Percentiles rank a stretch among this genome's conserved stretches.
These are phyloP conservation scores for Tillus elongatus DNA, from an alignment of 2,888 invertebrate genomes.

Conservation along the genomic window DNA sequence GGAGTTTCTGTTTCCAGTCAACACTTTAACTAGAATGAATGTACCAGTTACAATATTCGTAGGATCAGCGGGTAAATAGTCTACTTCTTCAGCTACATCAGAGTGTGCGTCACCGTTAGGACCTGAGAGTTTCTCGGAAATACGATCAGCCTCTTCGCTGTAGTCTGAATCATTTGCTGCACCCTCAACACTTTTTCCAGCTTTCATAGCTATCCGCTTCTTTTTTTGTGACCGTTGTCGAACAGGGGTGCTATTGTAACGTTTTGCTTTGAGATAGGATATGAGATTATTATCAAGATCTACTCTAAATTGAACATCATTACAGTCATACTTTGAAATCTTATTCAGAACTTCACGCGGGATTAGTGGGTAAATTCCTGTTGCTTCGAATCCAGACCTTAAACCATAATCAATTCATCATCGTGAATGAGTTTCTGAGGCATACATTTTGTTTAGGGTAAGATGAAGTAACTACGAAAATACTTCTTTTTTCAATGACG, in stretches of 20 bases:
- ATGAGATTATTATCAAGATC: constrained; percentile 14
- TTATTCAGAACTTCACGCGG: constrained; percentile 1
- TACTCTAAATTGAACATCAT: not conserved
- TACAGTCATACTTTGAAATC: not conserved
- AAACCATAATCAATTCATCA: not conserved
- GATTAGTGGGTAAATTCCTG: constrained; percentile 2
- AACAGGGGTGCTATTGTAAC: constrained; percentile 16
- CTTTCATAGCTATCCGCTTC: constrained; percentile 13
- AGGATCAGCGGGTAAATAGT: constrained; percentile 15
- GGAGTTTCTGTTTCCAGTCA: constrained; percentile 12
- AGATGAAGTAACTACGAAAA: not conserved
- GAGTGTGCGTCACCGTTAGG: constrained; percentile 13
- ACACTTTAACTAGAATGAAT: constrained; percentile 16
- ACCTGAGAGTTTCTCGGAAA: constrained; percentile 12
- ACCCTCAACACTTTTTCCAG: constrained; percentile 15
- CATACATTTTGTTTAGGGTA: constrained; percentile 1
- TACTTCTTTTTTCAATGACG: not conserved
- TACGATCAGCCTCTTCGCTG: constrained; percentile 12
- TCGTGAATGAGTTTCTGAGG: not conserved
- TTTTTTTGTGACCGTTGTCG: constrained; percentile 14
- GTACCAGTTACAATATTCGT: constrained; percentile 15
- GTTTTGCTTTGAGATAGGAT: constrained; percentile 17
- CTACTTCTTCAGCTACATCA: constrained; percentile 14
- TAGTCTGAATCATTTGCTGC: constrained; percentile 14
- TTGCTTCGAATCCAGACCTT: constrained; percentile 2